These are phyloP conservation scores for Drosophila cyrtoloma DNA, from an alignment of 2,888 invertebrate species.

Conservation along the genomic window DNA sequence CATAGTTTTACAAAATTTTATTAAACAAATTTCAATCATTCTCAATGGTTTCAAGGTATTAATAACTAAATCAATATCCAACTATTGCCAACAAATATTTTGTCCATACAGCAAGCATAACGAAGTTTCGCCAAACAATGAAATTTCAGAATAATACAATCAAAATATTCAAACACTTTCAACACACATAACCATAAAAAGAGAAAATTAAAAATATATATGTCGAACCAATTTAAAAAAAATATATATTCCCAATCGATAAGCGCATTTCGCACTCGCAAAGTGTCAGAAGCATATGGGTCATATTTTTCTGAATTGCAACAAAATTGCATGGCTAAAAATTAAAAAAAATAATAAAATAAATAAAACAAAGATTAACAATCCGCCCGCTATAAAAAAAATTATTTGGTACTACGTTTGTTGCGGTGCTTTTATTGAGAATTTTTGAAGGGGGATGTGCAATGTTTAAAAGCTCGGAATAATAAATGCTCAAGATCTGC, in stretches of 20 bases:
- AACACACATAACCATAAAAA: slow-evolving; percentile 29
- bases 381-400: slow-evolving; percentile 23
- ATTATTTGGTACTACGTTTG: slow-evolving; percentile 36
- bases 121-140: slow-evolving; percentile 40
- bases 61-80: slow-evolving; percentile 22
- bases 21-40: neutral
- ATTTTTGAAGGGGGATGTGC: neutral
- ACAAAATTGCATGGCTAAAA: slow-evolving; percentile 55
- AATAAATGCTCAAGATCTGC: neutral
- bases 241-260: slow-evolving; percentile 13
- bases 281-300: slow-evolving; percentile 37
- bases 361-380: neutral
- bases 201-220: slow-evolving; percentile 9
- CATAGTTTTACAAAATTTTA: neutral
- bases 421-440: slow-evolving; percentile 5
- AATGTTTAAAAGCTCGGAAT: neutral
- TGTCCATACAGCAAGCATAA: slow-evolving; percentile 37
- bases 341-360: neutral
- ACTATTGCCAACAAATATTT: slow-evolving; percentile 52
- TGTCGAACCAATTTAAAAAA: slow-evolving; percentile 44
- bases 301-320: slow-evolving; percentile 34
- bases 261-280: slow-evolving; percentile 14
- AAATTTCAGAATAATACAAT: slow-evolving; percentile 11
- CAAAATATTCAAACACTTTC: slow-evolving; percentile 12
- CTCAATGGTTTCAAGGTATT: neutral